These are phyloP conservation scores for Taxidea taxus DNA, from an alignment of 2,113 vertebrate genomes.

Conservation along the genomic window DNA sequence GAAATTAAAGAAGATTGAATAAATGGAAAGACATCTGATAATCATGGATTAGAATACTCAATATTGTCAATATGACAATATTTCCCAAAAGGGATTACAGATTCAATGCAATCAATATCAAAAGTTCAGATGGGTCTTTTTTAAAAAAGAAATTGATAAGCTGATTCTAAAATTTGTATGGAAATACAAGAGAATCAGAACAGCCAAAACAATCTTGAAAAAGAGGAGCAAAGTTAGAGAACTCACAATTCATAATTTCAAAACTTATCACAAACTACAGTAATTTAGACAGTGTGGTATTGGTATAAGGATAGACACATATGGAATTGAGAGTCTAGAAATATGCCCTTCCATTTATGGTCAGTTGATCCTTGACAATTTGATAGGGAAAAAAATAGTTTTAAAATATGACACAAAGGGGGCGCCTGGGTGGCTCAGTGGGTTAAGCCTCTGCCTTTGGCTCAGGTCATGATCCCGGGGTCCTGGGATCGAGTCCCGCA, in stretches of 20 bases:
- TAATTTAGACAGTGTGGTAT: not conserved
- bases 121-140: not conserved
- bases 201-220: not conserved
- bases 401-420: not conserved
- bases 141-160: not conserved
- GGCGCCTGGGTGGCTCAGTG: too few relatives aligned
- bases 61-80: not conserved
- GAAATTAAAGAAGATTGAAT: not conserved
- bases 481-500: too few relatives aligned
- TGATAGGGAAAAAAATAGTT: not conserved
- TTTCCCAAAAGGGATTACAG: not conserved
- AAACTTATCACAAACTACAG: not conserved
- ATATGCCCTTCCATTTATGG: not conserved
- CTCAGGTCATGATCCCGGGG: too few relatives aligned
- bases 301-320: not conserved
- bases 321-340: not conserved
- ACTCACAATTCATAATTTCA: not conserved
- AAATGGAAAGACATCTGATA: not conserved
- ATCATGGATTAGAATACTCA: not conserved
- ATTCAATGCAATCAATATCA: not conserved
- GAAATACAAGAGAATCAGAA: not conserved
- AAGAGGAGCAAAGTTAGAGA: not conserved
- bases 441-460: too few relatives aligned
- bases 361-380: not conserved
- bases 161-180: not conserved